Base-by-base conservation (phyloP, 2,113 vertebrate genomes). In the Aegotheles bennettii region DNA sequence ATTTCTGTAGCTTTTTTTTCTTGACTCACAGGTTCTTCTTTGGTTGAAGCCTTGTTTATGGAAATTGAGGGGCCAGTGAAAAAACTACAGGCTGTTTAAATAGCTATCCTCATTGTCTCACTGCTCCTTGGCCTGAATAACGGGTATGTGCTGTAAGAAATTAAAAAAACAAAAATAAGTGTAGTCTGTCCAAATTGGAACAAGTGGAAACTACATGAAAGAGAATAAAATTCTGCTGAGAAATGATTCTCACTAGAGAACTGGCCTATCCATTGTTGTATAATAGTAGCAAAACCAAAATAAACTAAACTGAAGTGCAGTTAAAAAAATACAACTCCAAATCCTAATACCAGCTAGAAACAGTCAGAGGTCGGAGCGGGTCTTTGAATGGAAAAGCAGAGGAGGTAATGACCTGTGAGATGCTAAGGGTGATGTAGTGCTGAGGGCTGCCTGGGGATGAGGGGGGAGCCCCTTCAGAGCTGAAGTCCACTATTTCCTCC, bases 381-480 rank as follows among this genome's bases (percentile, higher is more conserved):
- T 68, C 65, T 82, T 40, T 57, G 77, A 14, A 25, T 60, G 56
- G 60, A 21, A 42, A 38, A 36, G 56, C 79, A 74, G 73, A 63
- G 82, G 48, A 83, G 43, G 40, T 9, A 53, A 48, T 6, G 35
- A 42, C 42, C 16, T 15, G 6, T 29, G 84, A 73, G 76, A 85
- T 2, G 3, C 35, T 38, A 53, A 33, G 69, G 56, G 28, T 13
- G 29, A 54, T 36, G 33, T 75, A 10, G 13, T 82, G 43, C 71
- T 0, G 0, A 56, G 45, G 54, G 69, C 40, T 0, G 3, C 24
- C 35, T 31, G 53, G 42, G 42, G 19, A 15, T 2, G 2, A 83
- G 48, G 19, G 2, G 80, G 48, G 19, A 45, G 43, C 1, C 19
- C n/a, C 51, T 1, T 2, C 31, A 26, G 54, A 82, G 69, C 69